Evolutionary conservation across 2,888 invertebrate species (phyloP).

Genomic region (Callyntrura guangdongensis): DNA sequence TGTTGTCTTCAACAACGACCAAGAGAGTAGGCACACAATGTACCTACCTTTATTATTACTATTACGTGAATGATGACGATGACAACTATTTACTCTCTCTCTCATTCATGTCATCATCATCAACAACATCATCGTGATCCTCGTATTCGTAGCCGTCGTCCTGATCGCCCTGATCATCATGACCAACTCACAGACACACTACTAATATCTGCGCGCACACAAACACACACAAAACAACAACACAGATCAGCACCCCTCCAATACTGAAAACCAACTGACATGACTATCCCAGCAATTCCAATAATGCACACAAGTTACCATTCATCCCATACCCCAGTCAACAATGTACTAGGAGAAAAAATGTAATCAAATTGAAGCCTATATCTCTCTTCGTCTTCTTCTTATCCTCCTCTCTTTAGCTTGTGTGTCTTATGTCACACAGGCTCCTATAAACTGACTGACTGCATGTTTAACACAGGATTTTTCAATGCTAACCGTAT

Average conservation of each 20-base stretch:
- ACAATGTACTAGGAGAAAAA: background rate
- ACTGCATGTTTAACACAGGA: background rate
- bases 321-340: background rate
- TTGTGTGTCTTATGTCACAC: slow-evolving; percentile 28
- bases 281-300: background rate
- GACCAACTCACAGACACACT: background rate
- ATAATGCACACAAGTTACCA: background rate
- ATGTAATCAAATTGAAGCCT: background rate
- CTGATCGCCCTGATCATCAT: slow-evolving; percentile 18
- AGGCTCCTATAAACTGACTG: slow-evolving; percentile 28
- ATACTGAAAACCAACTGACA: slow-evolving; percentile 21
- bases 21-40: background rate
- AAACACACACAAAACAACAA: background rate
- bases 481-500: slow-evolving; percentile 51
- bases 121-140: background rate
- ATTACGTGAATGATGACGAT: background rate
- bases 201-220: background rate
- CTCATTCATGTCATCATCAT: slow-evolving; percentile 56
- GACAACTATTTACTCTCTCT: slow-evolving; percentile 24
- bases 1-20: background rate
- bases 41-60: no score
- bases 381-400: background rate
- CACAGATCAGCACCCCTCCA: background rate
- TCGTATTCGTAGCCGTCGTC: background rate
- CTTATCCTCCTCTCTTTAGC: no score